Evolutionary conservation across 2,797 vertebrate genomes (phyloP), one percentile per base, ranked within the genome.

Genomic region (Ambastaia sidthimunki): DNA sequence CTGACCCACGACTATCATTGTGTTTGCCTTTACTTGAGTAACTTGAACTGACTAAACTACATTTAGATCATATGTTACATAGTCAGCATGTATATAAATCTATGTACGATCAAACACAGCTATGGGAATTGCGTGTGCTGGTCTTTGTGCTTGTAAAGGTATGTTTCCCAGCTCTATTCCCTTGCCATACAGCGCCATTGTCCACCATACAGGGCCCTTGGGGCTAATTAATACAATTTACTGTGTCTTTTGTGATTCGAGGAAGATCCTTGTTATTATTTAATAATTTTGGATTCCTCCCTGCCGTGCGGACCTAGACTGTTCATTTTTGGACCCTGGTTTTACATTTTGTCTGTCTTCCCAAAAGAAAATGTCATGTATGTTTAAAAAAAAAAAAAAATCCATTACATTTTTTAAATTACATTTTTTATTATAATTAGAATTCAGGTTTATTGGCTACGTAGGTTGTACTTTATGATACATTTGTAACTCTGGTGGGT

Each of bases 211-310:
- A 90, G 80, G 78, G 87, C 92, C 90, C 90, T 88, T 73, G 90
- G 92, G 91, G 87, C 91, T 92, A 93, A 94, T 94, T 93, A 93
- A 91, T 91, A 88, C 89, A 92, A 88, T 92, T 89, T 89, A 90
- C 86, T 18, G 57, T 86, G 86, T 86, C 86, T 92, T 92, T 90
- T 85, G 84, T 87, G 80, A 86, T 93, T 86, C 88, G 76, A 69
- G 90, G 89, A 90, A 91, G 85, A 84, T 86, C 82, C 88, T 80
- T 90, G 91, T 90, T 90, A 93, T 93, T 92, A 93, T 93, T 92
- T 92, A 90, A 87, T 90, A 90, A 89, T 90, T 92, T 91, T 88
- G 7, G 90, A 85, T 90, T 55, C 28, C 86, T 85, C 79, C 84
- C 71, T 80, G 70, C 74, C 86, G 85, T 66, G 34, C 41, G 73